Base-by-base conservation (phyloP, 2,888 invertebrate genomes). In the Lycia hirtaria region DNA sequence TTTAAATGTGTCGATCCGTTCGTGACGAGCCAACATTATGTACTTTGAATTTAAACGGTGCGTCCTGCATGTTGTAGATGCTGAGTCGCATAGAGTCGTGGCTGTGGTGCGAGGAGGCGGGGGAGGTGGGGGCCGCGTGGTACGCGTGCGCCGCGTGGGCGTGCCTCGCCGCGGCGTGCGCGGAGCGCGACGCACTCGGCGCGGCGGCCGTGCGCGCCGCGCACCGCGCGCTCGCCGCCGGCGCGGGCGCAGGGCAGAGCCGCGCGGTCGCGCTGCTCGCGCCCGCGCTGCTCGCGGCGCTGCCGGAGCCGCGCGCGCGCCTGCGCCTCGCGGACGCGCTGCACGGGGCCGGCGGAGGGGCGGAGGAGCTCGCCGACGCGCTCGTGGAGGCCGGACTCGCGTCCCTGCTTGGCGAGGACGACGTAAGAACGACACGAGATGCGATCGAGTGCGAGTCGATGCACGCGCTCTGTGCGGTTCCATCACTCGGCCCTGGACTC, bases 311-410 rank as follows among this genome's bases (percentile, higher is more conserved):
- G 12, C 59, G 50, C 41, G 56, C 62, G 43, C 49, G 62, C 14
- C 22, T 57, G 56, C 58, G 44, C 45, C 62, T 72, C 55, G 20
- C 62, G 51, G 69, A 68, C 62, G 63, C 61, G 54, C 58, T 71
- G 64, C 64, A 73, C 59, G 30, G 67, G 55, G 55, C 64, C 43
- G 41, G 60, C 22, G 35, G 40, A 58, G 12, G 57, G 38, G 1
- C 66, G 59, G 47, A 47, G 52, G n/a, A 54, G 52, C 61, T 58
- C 15, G 56, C 55, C 52, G 20, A 53, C 63, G 43, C 32, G 10
- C 24, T 64, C 30, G 47, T 43, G 4, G 56, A 37, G 45, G 60
- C 12, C 38, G 48, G 37, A 28, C 49, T 53, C 12, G 26, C 17
- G 9, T 47, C 0, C 19, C 20, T 44, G 30, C 35, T 38, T n/a